Percentiles rank a stretch among this genome's conserved stretches.
Evolutionary conservation across 1,140 invertebrate species (phyloP).

Genomic region (Parapsyche elsis): DNA sequence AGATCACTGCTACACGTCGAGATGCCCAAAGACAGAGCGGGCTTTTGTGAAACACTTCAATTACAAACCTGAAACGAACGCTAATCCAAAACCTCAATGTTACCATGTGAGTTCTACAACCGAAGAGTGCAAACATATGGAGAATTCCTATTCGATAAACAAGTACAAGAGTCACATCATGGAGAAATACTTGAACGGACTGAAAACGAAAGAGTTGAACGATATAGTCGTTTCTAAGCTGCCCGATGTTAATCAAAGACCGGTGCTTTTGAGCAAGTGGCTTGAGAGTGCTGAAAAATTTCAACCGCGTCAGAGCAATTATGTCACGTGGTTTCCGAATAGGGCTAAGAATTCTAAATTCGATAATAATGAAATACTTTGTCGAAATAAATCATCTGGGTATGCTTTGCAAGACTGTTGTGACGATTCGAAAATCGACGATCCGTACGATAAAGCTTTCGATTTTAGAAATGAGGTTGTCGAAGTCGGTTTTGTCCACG

Average conservation of each 20-base stretch:
- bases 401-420: neutral
- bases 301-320: constrained; percentile 73
- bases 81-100: constrained; percentile 56
- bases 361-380: neutral
- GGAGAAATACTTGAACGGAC: constrained; percentile 67
- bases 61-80: neutral
- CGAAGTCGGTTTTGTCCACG: constrained; percentile 61
- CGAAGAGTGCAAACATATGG: constrained; percentile 57
- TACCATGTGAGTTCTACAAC: constrained; percentile 62
- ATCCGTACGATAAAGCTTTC: neutral
- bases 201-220: constrained; percentile 43
- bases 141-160: constrained; percentile 52
- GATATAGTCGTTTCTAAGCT: constrained; percentile 58
- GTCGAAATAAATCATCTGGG: neutral
- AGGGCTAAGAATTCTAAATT: constrained; percentile 15
- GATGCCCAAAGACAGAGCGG: constrained; percentile 9
- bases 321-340: constrained; percentile 70
- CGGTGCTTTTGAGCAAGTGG: constrained; percentile 74
- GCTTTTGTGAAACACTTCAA: neutral
- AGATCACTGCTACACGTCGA: constrained; percentile 57
- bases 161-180: constrained; percentile 71
- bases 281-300: constrained; percentile 75
- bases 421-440: neutral
- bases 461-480: constrained; percentile 53
- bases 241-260: constrained; percentile 58